phyloP scores from a whole-genome alignment of 2,797 vertebrate species.

The Cebuella pygmaea region DNA sequence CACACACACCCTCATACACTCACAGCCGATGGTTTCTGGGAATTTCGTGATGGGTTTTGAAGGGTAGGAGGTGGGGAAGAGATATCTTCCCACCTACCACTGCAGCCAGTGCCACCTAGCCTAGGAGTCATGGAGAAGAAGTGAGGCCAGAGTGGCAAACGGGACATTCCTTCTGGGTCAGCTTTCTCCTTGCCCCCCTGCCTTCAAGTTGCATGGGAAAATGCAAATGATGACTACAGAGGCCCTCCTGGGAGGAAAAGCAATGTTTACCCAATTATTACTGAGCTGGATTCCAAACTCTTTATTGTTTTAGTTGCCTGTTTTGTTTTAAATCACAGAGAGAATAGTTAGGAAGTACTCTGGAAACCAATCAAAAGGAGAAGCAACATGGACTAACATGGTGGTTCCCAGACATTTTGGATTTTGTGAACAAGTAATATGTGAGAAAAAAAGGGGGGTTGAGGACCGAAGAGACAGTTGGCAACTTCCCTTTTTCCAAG shows the following conservation, averaged over 20 bases:
- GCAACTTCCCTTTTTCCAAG: neutral
- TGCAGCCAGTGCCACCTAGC: neutral
- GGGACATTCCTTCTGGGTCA: neutral
- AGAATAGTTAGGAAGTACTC: neutral
- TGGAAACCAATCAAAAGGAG: conserved; percentile 14
- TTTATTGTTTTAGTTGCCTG: conserved; percentile 61
- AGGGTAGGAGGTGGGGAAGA: neutral
- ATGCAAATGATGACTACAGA: neutral
- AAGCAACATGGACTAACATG: neutral
- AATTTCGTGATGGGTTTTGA: neutral
- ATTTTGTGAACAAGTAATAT: neutral
- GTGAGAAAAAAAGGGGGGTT: neutral
- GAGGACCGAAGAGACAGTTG: neutral
- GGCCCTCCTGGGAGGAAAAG: conserved; percentile 55
- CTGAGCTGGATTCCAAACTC: conserved; percentile 50
- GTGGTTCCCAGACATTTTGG: neutral
- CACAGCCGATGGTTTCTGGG: neutral
- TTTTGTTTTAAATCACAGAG: conserved; percentile 47
- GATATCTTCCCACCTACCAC: neutral
- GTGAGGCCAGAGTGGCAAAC: neutral
- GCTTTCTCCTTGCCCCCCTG: neutral
- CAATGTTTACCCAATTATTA: conserved; percentile 57
- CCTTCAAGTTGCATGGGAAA: conserved; percentile 55
- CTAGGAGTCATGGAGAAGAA: neutral
- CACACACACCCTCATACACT: neutral